phyloP scores from a whole-genome alignment of 2,113 vertebrate genomes.

The Gallinago undulata region DNA sequence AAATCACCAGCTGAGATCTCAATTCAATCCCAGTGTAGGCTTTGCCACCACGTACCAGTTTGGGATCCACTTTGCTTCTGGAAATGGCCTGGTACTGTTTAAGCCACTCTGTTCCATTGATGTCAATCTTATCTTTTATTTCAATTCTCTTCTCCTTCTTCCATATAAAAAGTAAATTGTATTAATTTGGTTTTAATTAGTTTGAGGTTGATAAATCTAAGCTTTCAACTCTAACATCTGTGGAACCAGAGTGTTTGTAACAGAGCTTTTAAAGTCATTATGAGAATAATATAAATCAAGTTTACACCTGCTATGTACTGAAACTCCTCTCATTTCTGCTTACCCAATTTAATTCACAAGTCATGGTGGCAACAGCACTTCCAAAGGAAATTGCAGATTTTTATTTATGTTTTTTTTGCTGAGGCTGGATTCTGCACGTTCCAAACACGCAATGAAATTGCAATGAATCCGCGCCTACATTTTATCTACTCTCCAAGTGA shows the following conservation, averaged over 20 bases:
- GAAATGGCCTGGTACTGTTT: not conserved
- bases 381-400: not conserved
- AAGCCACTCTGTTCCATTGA: not conserved
- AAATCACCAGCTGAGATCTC: not conserved
- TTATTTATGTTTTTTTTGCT: not conserved
- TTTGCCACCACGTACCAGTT: not conserved
- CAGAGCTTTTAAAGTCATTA: not conserved
- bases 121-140: not conserved
- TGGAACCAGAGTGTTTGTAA: not conserved
- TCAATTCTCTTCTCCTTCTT: not conserved
- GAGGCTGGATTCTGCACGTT: not conserved
- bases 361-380: not conserved
- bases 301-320: not conserved
- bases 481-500: not conserved
- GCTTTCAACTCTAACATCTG: not conserved
- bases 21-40: accelerated
- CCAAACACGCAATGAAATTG: not conserved
- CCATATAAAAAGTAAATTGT: not conserved
- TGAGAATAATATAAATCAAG: not conserved
- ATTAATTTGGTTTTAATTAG: constrained; percentile 22
- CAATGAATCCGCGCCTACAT: not conserved
- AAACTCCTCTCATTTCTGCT: not conserved
- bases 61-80: not conserved
- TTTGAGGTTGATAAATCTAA: not conserved
- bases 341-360: not conserved